A percentile compares a stretch with the other conserved stretches of the same genome.
phyloP scores from a whole-genome alignment of 2,797 vertebrate genomes.

The Rachycentron canadum region DNA sequence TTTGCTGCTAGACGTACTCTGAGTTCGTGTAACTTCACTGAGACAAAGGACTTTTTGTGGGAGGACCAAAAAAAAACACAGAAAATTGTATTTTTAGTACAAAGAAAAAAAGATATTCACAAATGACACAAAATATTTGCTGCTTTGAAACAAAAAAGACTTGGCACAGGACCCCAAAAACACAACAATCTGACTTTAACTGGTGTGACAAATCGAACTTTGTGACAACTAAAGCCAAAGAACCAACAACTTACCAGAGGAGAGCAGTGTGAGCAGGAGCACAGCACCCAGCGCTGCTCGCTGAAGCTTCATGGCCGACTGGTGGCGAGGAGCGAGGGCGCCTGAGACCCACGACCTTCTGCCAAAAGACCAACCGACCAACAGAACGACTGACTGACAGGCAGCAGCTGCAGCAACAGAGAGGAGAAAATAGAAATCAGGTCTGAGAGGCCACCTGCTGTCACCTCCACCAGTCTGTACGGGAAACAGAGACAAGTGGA shows the following conservation, averaged over 20 bases:
- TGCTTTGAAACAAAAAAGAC: background rate
- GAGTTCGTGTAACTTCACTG: no score
- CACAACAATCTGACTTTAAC: no score
- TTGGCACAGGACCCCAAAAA: no score
- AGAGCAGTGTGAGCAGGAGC: conserved; percentile 65
- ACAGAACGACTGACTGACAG: conserved; percentile 59
- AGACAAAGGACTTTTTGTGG: no score
- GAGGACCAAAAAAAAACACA: no score
- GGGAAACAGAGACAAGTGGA: conserved; percentile 10
- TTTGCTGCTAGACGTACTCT: no score
- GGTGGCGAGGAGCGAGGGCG: background rate
- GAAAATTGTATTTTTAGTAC: no score
- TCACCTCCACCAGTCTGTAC: conserved; percentile 21
- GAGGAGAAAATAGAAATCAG: conserved; percentile 75
- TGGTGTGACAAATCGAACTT: background rate
- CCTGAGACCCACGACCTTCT: conserved; percentile 40
- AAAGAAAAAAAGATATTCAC: no score
- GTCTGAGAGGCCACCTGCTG: background rate
- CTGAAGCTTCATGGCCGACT: conserved; percentile 64
- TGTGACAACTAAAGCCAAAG: background rate
- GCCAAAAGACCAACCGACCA: background rate
- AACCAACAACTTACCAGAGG: conserved; percentile 57
- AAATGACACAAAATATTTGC: background rate
- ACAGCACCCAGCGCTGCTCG: background rate
- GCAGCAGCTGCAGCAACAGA: conserved; percentile 78